Evolutionary conservation across 2,888 invertebrate genomes (phyloP), one percentile per base, ranked within the genome.

Genomic region (Acanthoscelides obtectus): DNA sequence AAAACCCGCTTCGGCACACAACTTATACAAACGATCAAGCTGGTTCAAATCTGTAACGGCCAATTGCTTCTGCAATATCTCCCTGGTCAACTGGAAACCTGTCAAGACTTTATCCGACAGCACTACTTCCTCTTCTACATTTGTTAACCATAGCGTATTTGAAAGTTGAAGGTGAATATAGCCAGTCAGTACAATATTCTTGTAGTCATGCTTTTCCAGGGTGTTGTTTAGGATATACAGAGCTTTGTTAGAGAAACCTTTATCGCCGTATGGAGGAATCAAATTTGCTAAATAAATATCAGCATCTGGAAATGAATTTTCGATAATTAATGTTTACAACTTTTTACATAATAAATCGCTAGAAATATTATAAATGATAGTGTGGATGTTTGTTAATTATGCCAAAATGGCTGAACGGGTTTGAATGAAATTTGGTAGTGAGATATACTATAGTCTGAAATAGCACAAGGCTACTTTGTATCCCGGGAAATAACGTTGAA

Each of bases 141-240:
- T 89, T 70, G 91, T 88, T 0, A 93, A 85, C 87, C 92, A 92
- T 64, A 93, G 80, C 0, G 88, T 88, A 73, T 90, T 87, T 0
- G 89, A 89, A 25, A 93, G 79, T 69, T 90, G 88, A 74, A 91
- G 81, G 6, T 84, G 81, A 64, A 92, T 87, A 81, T 88, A 83
- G 2, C 86, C 88, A 74, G 84, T 84, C 74, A 88, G 80, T 66
- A 78, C 74, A 0, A 76, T 71, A 69, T 79, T 76, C 6, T 80
- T 75, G 69, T 80, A 79, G 21, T 78, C 72, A 19, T 73, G 68
- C 19, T 77, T 75, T 22, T 79, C 75, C 6, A 81, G 70, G n/a
- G 77, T 25, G 8, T 63, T 64, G 20, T 75, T 75, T 8, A 78
- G n/a, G 64, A 73, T 70, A 22, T 65, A 72, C 64, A 72, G 77